Evolutionary conservation across 2,113 vertebrate species (phyloP).

Genomic region (Camelus bactrianus): DNA sequence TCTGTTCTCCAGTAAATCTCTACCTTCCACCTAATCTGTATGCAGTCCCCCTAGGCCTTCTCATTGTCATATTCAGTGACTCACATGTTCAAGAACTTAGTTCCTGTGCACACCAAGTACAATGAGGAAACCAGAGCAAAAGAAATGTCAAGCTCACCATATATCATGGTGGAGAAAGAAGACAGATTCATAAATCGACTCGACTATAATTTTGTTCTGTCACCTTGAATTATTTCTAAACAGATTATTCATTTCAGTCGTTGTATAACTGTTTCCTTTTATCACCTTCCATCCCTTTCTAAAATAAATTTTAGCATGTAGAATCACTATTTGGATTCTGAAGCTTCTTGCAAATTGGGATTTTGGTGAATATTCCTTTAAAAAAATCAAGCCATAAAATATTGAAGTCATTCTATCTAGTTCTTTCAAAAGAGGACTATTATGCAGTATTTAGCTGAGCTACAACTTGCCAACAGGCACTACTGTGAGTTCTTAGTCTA

Average conservation of each 20-base stretch:
- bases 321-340: background rate
- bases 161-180: background rate
- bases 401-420: background rate
- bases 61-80: background rate
- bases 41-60: background rate
- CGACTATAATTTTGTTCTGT: background rate
- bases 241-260: background rate
- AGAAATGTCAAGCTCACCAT: background rate
- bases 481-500: background rate
- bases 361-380: background rate
- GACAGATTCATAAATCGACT: background rate
- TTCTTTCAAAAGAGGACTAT: background rate
- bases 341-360: background rate
- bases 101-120: background rate
- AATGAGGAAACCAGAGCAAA: constrained; percentile 4
- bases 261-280: background rate
- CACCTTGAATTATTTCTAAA: constrained; percentile 44
- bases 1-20: background rate
- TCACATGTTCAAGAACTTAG: background rate
- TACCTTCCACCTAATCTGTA: background rate
- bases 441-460: background rate
- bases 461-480: background rate
- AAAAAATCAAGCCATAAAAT: background rate
- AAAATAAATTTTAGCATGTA: background rate
- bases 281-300: background rate